Base-by-base conservation (phyloP, 1,140 invertebrate species). In the Anoplophora glabripennis region DNA sequence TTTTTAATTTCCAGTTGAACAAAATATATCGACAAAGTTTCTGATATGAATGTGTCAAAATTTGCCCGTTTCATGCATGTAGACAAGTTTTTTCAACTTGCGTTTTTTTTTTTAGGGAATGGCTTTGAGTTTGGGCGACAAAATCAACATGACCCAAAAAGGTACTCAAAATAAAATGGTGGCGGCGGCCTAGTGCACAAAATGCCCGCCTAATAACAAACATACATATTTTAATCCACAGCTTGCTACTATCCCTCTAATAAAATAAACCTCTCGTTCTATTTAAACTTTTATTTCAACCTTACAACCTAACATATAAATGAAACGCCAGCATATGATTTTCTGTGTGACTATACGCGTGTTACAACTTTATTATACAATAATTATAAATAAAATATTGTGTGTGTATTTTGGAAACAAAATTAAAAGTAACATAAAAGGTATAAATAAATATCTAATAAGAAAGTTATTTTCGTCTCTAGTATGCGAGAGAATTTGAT, bases 121-220 rank as follows among this genome's bases (percentile, higher is more conserved):
- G 95, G 95, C 96, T 3, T 78, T 98, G 4, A 95, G 93, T 71
- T 83, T 98, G 62, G 95, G 95, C 21, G 94, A 98, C 75, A 98
- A 98, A 79, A 96, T 98, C 60, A 98, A 94, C 79, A 85, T 89
- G 71, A 93, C 92, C 56, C 95, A 98, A 52, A 74, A 74, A 76
- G 93, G 93, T 74, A 76, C 79, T 42, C 80, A 69, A 51, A 82
- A 83, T 75, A 79, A 84, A 52, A 78, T 83, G 37, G 80, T 81
- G 66, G 81, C 82, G 15, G 80, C 81, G 66, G 84, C 74, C 21
- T 28, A 28, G 21, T 28, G 21, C 21, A 2, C 21, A 5, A 28
- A 28, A 28, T 78, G 11, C 7, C 21, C 34, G 21, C 3, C 14
- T 40, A 12, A 48, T 48, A 28, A 14, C 44, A 51, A 40, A 34